Percentiles rank a stretch among this genome's conserved stretches.
Evolutionary conservation across 2,797 vertebrate species (phyloP).

Genomic region (Notolepis coatsorum): DNA sequence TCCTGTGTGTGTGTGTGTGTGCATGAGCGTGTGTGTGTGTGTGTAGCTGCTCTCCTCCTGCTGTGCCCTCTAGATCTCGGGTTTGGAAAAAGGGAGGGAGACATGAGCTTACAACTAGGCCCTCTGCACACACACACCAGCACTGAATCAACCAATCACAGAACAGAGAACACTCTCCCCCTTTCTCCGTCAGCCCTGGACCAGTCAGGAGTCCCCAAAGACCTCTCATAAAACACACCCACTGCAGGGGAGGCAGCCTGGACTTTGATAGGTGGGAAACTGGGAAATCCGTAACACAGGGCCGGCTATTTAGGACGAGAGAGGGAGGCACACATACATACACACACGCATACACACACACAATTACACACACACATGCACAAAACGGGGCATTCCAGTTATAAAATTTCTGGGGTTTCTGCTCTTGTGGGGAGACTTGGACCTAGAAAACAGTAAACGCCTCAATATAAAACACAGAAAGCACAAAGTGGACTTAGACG

Average conservation of each 20-base stretch:
- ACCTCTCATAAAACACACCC: constrained; percentile 54
- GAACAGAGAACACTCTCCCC: constrained; percentile 29
- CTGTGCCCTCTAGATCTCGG: constrained; percentile 46
- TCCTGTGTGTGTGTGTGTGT: constrained; percentile 5
- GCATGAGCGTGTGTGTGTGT: constrained; percentile 1
- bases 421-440: no score
- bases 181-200: constrained; percentile 17
- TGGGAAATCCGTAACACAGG: constrained; percentile 51
- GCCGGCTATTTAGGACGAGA: no score
- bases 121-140: constrained; percentile 67
- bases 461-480: no score
- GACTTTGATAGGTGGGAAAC: constrained; percentile 68
- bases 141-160: constrained; percentile 60
- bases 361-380: background rate
- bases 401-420: no score
- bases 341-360: constrained; percentile 28
- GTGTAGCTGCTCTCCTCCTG: background rate
- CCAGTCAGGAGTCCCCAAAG: constrained; percentile 50
- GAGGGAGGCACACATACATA: constrained; percentile 19
- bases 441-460: no score
- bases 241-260: constrained; percentile 69
- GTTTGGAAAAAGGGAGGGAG: constrained; percentile 27
- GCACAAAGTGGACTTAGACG: no score
- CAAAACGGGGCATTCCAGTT: no score
- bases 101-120: constrained; percentile 34